These are phyloP conservation scores for Sarcophaga bullata DNA, from an alignment of 1,140 invertebrate genomes.

Conservation along the genomic window DNA sequence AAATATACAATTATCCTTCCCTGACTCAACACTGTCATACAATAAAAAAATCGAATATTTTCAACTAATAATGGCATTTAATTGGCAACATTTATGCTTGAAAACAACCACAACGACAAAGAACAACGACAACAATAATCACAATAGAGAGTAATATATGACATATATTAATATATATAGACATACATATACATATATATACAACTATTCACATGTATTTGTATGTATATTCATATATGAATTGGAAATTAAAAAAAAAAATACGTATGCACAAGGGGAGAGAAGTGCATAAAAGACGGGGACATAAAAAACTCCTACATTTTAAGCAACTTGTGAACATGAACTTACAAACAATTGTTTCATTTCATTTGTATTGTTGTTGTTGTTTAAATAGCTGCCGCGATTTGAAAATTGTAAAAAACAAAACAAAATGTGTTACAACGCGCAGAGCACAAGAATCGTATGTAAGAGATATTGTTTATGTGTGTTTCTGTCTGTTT, in stretches of 20 bases:
- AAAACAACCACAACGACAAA: constrained; percentile 13
- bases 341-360: constrained; percentile 36
- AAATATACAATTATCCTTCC: too few relatives aligned
- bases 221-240: constrained; percentile 7
- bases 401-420: background rate
- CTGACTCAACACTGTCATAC: background rate
- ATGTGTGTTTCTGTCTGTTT: background rate
- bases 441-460: background rate
- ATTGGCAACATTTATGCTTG: constrained; percentile 40
- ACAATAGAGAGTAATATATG: constrained; percentile 31
- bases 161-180: constrained; percentile 28
- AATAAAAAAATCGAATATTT: background rate
- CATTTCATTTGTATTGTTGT: background rate
- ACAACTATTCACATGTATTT: background rate
- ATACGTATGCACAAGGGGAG: background rate
- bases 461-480: constrained; percentile 17
- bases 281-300: background rate
- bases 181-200: background rate
- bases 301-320: background rate
- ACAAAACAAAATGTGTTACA: background rate
- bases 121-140: constrained; percentile 9
- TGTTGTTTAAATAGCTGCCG: background rate
- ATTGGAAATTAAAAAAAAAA: background rate
- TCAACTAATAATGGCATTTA: constrained; percentile 39
- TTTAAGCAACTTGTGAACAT: constrained; percentile 36